Evolutionary conservation across 2,797 vertebrate genomes (phyloP), one percentile per base, ranked within the genome.

Genomic region (Orientallactaga sibirica): DNA sequence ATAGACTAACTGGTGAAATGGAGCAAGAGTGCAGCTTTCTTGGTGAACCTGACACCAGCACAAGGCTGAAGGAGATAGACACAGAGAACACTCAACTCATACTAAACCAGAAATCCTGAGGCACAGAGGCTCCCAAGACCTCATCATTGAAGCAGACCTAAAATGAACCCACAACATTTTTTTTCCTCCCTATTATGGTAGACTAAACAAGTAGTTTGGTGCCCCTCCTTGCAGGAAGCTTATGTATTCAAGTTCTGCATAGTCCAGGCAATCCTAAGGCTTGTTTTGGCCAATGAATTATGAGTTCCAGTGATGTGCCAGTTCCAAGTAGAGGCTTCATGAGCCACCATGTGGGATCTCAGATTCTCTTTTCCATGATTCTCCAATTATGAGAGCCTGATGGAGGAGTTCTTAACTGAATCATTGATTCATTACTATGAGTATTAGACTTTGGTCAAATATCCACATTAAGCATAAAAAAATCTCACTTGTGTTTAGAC

Each of bases 401-500:
- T 2, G 27, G n/a, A 79, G 20, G 7, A 52, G 25, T 29, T 2
- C 37, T 80, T 84, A 88, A 25, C 3, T 52, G 11, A 86, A 20
- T 55, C 37, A 1, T 25, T 18, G 33, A 91, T 24, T 37, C 61
- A 55, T 4, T 33, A 24, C 4, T 22, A 70, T 3, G 6, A 84
- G 25, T 19, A 77, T 43, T 10, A 11, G 5, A 12, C 8, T 81
- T 96, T 83, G 64, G 37, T 86, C 62, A 94, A 86, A 67, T 29
- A 71, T 7, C 7, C 10, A 37, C 15, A 29, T 29, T 61, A 86
- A 77, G 11, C 27, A 82, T 20, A 84, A 90, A 88, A 73, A 43
- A 93, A 70, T 55, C 27, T 48, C 90, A n/a, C 2, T 77, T 90
- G 18, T 86, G 79, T 93, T 73, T 85, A 94, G 76, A 7, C 12